Evolutionary conservation across 2,113 vertebrate genomes (phyloP).

Genomic region (Apaloderma vittatum): DNA sequence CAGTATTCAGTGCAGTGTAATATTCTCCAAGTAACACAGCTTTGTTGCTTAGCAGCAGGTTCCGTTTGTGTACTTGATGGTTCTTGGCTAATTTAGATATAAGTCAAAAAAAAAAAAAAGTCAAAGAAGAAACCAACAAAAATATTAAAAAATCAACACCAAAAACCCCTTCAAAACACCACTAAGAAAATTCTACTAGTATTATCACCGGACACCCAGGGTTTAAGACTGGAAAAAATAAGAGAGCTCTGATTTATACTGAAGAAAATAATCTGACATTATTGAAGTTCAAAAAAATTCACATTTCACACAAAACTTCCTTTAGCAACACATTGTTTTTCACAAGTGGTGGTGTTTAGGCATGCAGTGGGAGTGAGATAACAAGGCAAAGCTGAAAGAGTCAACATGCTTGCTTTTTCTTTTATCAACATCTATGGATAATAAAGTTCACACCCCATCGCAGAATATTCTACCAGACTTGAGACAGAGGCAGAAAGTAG

Average conservation of each 20-base stretch:
- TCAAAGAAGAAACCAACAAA: accelerated
- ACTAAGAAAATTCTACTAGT: not conserved
- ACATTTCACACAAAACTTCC: not conserved
- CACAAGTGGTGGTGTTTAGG: not conserved
- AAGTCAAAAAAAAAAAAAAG: not conserved
- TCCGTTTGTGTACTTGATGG: not conserved
- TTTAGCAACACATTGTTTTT: not conserved
- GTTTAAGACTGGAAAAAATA: not conserved
- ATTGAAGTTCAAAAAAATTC: not conserved
- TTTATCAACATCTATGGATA: not conserved
- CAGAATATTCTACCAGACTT: not conserved
- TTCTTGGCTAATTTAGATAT: conserved; percentile 9
- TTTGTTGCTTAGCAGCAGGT: conserved; percentile 72
- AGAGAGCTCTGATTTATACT: not conserved
- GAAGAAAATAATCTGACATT: not conserved
- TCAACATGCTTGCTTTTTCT: not conserved
- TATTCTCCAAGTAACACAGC: conserved; percentile 30
- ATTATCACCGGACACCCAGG: not conserved
- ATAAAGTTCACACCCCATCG: not conserved
- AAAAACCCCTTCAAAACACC: not conserved
- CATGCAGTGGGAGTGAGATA: not conserved
- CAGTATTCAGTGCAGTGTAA: conserved; percentile 11
- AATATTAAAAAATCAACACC: not conserved
- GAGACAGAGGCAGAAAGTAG: not conserved
- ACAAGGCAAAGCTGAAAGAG: not conserved